phyloP scores from a whole-genome alignment of 2,797 vertebrate genomes.

The Okamejei kenojei region DNA sequence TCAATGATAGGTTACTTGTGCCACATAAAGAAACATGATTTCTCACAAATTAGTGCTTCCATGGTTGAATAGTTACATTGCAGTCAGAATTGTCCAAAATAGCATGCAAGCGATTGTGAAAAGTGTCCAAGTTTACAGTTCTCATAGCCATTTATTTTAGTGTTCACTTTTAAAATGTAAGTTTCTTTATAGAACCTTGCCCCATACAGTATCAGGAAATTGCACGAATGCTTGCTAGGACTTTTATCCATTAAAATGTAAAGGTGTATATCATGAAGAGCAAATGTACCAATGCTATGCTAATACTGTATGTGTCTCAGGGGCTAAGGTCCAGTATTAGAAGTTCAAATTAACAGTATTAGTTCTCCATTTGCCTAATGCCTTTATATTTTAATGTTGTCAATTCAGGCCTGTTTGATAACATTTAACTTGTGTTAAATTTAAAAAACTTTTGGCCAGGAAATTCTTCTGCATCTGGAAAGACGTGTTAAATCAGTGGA shows the following conservation, averaged over 20 bases:
- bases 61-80: not conserved
- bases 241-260: not conserved
- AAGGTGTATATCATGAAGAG: not conserved
- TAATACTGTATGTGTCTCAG: not conserved
- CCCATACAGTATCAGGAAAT: not conserved
- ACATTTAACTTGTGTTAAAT: not conserved
- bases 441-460: not conserved
- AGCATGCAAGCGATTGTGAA: not conserved
- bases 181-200: not conserved
- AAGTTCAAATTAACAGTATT: not conserved
- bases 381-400: not conserved
- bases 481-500: no score
- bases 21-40: not conserved
- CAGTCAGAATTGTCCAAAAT: not conserved
- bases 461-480: not conserved
- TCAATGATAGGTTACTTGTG: not conserved
- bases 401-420: not conserved
- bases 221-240: not conserved
- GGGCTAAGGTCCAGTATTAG: not conserved
- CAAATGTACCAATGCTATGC: not conserved
- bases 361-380: not conserved
- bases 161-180: not conserved
- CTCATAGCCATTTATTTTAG: not conserved
- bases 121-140: not conserved
- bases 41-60: not conserved